A percentile compares a stretch with the other conserved stretches of the same genome.
Evolutionary conservation across 2,113 vertebrate genomes (phyloP).

Genomic region (Thinocorus orbignyianus): DNA sequence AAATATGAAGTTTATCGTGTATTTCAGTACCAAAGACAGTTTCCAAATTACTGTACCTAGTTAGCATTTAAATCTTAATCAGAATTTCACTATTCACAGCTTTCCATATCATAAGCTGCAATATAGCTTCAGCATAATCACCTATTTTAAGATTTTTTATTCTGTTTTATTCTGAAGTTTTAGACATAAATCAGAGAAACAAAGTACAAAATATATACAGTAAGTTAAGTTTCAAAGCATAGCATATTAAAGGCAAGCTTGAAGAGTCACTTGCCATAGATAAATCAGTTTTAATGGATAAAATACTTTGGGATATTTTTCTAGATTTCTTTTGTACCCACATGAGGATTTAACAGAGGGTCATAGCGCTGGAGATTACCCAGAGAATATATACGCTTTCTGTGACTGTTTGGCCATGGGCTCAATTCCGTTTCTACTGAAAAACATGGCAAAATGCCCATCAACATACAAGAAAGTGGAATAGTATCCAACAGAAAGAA

Average conservation of each 20-base stretch:
- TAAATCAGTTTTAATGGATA: neutral
- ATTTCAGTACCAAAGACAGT: neutral
- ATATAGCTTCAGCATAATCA: neutral
- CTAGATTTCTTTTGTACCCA: neutral
- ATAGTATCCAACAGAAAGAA: neutral
- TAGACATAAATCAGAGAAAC: neutral
- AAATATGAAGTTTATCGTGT: neutral
- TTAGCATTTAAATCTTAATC: neutral
- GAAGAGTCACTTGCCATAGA: neutral
- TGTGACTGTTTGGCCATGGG: neutral
- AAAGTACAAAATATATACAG: neutral
- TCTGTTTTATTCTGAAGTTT: neutral
- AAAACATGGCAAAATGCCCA: neutral
- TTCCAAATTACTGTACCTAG: neutral
- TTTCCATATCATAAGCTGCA: neutral
- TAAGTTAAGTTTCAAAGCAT: neutral
- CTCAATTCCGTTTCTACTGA: neutral
- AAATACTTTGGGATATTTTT: neutral
- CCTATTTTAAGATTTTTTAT: neutral
- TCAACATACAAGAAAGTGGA: neutral
- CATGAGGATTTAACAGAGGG: neutral
- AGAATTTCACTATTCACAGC: neutral
- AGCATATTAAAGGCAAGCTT: neutral
- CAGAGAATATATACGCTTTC: neutral
- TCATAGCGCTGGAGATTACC: neutral